A percentile compares a stretch with the other conserved stretches of the same genome.
Conservation (phyloP, 1,140 invertebrate species). For the Zeugodacus cucurbitae region DNA sequence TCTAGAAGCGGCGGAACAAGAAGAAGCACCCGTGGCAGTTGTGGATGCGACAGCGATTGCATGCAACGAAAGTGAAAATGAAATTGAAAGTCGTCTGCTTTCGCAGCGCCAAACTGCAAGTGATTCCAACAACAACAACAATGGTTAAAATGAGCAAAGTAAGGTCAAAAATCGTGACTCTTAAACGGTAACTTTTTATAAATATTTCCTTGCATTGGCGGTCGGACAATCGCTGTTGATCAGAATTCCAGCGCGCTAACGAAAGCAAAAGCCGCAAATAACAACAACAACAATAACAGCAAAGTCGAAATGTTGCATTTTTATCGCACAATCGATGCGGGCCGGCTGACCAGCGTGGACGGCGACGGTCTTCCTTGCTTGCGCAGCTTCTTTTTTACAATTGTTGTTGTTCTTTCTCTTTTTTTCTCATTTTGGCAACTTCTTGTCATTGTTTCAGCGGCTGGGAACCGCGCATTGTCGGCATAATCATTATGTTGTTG, state of each 20-base stretch:
- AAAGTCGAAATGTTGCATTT: neutral
- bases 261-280: neutral
- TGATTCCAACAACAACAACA: neutral
- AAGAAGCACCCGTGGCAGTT: neutral
- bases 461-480: neutral
- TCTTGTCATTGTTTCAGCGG: neutral
- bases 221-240: neutral
- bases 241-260: neutral
- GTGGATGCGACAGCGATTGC: neutral
- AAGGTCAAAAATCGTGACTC: conserved; percentile 32
- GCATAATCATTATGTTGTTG: neutral
- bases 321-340: conserved; percentile 19
- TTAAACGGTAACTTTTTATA: neutral
- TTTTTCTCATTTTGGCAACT: neutral
- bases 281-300: neutral
- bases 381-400: neutral
- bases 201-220: neutral
- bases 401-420: neutral
- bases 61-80: conserved; percentile 30
- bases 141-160: neutral
- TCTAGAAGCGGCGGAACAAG: neutral
- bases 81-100: conserved; percentile 35
- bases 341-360: neutral
- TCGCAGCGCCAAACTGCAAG: neutral
- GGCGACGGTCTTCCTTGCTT: neutral